Conservation (phyloP, 1,140 invertebrate genomes). For the Latrodectus geometricus region DNA sequence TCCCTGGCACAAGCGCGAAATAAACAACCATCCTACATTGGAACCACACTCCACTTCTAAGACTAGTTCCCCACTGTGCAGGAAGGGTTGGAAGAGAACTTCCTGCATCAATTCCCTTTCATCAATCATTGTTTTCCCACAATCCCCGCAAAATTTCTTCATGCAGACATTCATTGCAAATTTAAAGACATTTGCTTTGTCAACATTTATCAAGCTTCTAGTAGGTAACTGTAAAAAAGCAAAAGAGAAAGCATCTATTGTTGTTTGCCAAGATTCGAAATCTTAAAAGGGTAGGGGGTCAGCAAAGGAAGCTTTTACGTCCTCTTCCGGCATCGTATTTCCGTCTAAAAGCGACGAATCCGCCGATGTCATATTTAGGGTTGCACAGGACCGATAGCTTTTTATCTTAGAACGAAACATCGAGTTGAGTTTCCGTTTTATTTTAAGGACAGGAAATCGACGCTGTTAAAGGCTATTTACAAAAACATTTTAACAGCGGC, state of each 20-base stretch:
- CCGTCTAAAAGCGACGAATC: slow-evolving; percentile 40
- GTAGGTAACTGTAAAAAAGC: no score
- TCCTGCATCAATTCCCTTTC: slow-evolving; percentile 9
- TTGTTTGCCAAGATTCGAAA: neutral
- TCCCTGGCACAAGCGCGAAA: slow-evolving; percentile 70
- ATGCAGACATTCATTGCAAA: neutral
- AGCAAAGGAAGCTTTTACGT: slow-evolving; percentile 41
- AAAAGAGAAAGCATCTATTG: neutral
- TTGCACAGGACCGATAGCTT: slow-evolving; percentile 25
- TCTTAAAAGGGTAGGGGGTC: slow-evolving; percentile 13
- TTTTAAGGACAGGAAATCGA: neutral
- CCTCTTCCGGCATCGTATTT: slow-evolving; percentile 48
- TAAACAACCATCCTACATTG: slow-evolving; percentile 69
- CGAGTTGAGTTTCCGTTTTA: slow-evolving; percentile 24
- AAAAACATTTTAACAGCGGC: no score
- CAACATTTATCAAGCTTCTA: no score
- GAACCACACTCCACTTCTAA: slow-evolving; percentile 71
- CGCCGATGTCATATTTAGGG: slow-evolving; percentile 36
- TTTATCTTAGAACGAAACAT: slow-evolving; percentile 33
- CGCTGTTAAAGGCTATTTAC: no score
- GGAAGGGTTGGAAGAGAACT: slow-evolving; percentile 65
- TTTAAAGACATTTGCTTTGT: no score
- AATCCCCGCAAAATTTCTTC: slow-evolving; percentile 11
- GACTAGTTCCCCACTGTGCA: slow-evolving; percentile 69
- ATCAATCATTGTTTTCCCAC: slow-evolving; percentile 13